Conservation (phyloP, 1,140 invertebrate genomes). For the Monochamus saltuarius region DNA sequence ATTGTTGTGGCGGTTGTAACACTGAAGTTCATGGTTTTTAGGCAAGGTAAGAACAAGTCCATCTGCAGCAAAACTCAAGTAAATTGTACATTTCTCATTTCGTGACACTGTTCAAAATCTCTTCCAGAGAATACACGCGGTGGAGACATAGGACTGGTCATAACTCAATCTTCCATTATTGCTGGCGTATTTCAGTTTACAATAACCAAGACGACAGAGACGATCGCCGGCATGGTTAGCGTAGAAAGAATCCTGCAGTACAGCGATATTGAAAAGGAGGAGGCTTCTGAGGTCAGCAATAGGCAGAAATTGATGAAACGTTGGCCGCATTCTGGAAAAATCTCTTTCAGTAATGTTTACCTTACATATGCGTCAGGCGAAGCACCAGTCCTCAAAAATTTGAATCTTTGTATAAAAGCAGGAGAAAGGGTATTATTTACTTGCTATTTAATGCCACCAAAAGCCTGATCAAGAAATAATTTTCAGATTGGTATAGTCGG, state of each 20-base stretch:
- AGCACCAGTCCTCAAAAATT: conserved; percentile 68
- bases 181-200: conserved; percentile 83
- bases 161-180: conserved; percentile 79
- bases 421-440: conserved; percentile 63
- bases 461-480: background rate
- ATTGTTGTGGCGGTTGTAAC: conserved; percentile 71
- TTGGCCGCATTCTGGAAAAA: conserved; percentile 72
- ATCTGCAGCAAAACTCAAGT: background rate
- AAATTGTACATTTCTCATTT: background rate
- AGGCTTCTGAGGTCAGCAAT: conserved; percentile 44
- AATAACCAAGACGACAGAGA: conserved; percentile 72
- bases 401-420: conserved; percentile 62
- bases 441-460: background rate
- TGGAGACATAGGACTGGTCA: conserved; percentile 77
- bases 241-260: conserved; percentile 83
- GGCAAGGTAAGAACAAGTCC: background rate
- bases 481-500: conserved; percentile 12
- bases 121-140: conserved; percentile 52
- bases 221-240: conserved; percentile 72
- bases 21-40: conserved; percentile 57
- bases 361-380: conserved; percentile 58
- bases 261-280: conserved; percentile 66
- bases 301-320: conserved; percentile 58
- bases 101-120: background rate
- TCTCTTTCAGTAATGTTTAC: conserved; percentile 67